Evolutionary conservation across 2,888 invertebrate genomes (phyloP), one percentile per base, ranked within the genome.

Genomic region (Dinocampus coccinellae): DNA sequence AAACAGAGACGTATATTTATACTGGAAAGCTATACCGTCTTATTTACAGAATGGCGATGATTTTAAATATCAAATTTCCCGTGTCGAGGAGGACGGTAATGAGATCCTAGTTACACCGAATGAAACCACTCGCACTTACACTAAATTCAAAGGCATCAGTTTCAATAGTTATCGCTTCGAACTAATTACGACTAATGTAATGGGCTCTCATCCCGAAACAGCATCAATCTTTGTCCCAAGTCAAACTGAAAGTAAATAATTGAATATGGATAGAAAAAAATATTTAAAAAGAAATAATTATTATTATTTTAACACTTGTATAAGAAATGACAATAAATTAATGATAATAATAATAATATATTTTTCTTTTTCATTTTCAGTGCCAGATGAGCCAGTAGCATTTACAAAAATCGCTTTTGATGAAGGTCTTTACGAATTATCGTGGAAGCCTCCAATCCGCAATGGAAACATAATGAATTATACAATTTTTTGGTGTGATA

Each of bases 401-500:
- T 92, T 94, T 78, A 92, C 92, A 9, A 95, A 94, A 88, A 91
- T 94, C 16, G 92, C 92, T 39, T 93, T 92, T 86, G 92, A 91
- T 74, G 91, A 92, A 84, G 92, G 92, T 34, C 90, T 91, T 20
- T 95, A 93, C 84, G 93, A 93, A 81, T 85, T 95, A 10, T 92
- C 93, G 9, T 95, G 96, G 96, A 90, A 91, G 76, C 89, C 90
- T 26, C 92, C 93, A 0, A 74, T 81, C n/a, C 81, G 88, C 64
- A 86, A 88, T 64, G 83, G 88, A 72, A 83, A 84, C n/a, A 87
- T 92, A 26, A 90, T 89, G 29, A 92, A 93, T 84, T 96, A 94
- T 78, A 96, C 96, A 0, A 90, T 96, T 22, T 96, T 94, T 86
- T 95, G 95, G 94, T 94, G 94, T 83, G 88, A 89, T 64, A 89